These are phyloP conservation scores for Dendrolimus houi DNA, from an alignment of 2,888 invertebrate genomes.

Conservation along the genomic window DNA sequence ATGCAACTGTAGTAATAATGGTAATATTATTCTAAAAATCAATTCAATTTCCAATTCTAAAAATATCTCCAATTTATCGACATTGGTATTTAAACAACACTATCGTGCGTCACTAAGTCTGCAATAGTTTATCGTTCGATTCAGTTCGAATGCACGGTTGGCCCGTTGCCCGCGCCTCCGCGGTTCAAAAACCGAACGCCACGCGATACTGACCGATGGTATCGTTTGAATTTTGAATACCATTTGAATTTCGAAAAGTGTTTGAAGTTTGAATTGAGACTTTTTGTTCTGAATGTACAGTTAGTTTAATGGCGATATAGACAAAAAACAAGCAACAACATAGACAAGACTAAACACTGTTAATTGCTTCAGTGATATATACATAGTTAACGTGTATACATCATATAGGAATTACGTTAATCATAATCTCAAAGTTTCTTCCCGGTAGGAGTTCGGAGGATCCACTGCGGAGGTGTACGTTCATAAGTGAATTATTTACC, in stretches of 20 bases:
- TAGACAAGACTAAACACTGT: neutral
- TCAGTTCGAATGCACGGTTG: constrained; percentile 26
- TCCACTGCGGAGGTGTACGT: no score
- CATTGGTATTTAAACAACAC: constrained; percentile 28
- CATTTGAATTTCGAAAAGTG: neutral
- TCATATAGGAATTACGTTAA: no score
- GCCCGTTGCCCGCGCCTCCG: constrained; percentile 22
- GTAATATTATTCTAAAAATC: no score
- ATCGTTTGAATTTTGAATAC: neutral
- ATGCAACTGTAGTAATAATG: no score
- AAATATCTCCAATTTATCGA: constrained; percentile 14
- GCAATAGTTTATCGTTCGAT: constrained; percentile 51
- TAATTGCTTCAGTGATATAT: neutral
- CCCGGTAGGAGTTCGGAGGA: no score
- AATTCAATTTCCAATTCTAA: no score
- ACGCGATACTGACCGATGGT: neutral
- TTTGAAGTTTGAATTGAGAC: neutral
- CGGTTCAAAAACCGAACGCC: constrained; percentile 11
- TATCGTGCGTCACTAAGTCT: constrained; percentile 34
- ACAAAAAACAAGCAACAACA: no score
- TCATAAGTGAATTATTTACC: no score
- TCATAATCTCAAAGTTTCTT: no score
- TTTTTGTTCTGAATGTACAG: neutral
- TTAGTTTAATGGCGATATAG: no score
- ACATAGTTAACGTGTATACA: no score